Evolutionary conservation across 2,113 vertebrate genomes (phyloP).

Genomic region (Fulica atra): DNA sequence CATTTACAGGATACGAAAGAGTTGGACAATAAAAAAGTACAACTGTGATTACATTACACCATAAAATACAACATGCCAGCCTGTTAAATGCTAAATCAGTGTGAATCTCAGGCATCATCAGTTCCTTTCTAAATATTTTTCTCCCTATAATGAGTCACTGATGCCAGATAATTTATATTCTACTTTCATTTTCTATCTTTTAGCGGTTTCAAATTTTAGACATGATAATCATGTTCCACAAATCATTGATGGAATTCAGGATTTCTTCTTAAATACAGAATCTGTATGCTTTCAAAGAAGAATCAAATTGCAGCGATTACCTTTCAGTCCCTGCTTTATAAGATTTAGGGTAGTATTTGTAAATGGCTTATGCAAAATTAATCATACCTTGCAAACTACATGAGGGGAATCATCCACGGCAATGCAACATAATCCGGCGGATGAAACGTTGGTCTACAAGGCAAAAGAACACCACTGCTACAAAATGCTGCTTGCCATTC

Average conservation of each 20-base stretch:
- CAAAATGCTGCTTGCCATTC: not conserved
- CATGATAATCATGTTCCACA: not conserved
- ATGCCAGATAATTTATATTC: slow-evolving; percentile 45
- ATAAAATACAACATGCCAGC: not conserved
- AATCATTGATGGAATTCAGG: not conserved
- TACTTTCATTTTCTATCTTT: slow-evolving; percentile 40
- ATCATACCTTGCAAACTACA: not conserved
- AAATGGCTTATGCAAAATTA: not conserved
- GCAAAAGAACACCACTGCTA: not conserved
- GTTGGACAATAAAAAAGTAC: not conserved
- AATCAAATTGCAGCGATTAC: not conserved
- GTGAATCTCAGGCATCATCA: not conserved
- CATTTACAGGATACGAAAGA: not conserved
- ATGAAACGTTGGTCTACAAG: not conserved
- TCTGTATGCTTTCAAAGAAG: not conserved
- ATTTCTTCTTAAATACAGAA: slow-evolving; percentile 9
- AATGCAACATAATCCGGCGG: not conserved
- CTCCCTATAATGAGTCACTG: not conserved
- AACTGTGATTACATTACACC: slow-evolving; percentile 11
- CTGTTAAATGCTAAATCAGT: not conserved
- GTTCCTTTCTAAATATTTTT: not conserved
- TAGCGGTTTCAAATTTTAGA: not conserved
- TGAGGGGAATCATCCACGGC: not conserved
- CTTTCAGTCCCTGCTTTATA: not conserved
- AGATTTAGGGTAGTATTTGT: slow-evolving; percentile 16